Conservation (phyloP, 2,797 vertebrate species). For the Hydrophis major region DNA sequence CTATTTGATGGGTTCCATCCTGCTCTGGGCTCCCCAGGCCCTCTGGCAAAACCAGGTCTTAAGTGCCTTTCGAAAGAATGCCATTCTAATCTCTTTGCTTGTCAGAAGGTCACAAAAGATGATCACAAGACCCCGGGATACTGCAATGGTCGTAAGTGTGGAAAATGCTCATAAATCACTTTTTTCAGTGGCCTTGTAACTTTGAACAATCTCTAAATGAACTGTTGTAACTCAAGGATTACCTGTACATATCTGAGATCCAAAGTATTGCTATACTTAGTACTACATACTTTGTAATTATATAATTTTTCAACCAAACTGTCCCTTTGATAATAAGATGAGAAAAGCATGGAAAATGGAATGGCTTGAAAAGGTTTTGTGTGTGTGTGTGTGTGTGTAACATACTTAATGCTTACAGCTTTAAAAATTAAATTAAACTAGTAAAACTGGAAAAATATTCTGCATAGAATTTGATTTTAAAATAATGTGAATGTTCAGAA, state of each 20-base stretch:
- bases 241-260: background rate
- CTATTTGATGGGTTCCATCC: too few relatives aligned
- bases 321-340: background rate
- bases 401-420: background rate
- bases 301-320: background rate
- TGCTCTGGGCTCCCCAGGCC: too few relatives aligned
- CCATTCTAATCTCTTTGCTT: background rate
- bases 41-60: too few relatives aligned
- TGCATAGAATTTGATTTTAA: conserved; percentile 23
- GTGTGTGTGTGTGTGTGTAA: background rate
- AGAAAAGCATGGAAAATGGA: too few relatives aligned
- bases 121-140: background rate
- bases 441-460: conserved; percentile 8
- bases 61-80: too few relatives aligned
- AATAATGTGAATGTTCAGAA: conserved; percentile 20
- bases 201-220: background rate
- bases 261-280: background rate
- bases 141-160: background rate
- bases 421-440: background rate
- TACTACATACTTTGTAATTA: background rate
- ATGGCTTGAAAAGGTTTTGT: background rate
- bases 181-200: background rate
- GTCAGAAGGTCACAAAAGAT: background rate
- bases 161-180: background rate
- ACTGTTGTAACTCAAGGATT: background rate